Evolutionary conservation across 2,888 invertebrate genomes (phyloP).

Genomic region (Abscondita cerata): DNA sequence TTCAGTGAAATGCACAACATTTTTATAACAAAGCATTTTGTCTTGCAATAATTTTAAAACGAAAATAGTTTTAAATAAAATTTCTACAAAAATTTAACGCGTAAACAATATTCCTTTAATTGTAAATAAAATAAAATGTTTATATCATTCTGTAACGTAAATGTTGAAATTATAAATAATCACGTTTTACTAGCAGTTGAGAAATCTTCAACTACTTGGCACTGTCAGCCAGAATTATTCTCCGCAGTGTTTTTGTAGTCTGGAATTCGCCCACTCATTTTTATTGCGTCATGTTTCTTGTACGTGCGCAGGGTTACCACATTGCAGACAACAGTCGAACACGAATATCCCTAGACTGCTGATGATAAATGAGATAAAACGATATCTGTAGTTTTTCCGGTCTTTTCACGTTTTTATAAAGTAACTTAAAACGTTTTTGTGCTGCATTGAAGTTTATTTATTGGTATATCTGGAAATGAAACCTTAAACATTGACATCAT

Average conservation of each 20-base stretch:
- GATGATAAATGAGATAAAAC: constrained; percentile 46
- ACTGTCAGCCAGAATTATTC: constrained; percentile 43
- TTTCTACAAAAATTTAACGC: too few relatives aligned
- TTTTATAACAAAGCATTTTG: too few relatives aligned
- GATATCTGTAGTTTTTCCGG: constrained; percentile 40
- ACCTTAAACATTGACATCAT: constrained; percentile 18
- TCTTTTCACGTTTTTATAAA: constrained; percentile 32
- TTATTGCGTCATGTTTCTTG: constrained; percentile 54
- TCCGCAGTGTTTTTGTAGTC: constrained; percentile 37
- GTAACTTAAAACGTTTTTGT: constrained; percentile 26
- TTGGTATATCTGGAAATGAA: constrained; percentile 28
- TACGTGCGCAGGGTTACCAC: constrained; percentile 49
- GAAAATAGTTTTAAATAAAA: too few relatives aligned
- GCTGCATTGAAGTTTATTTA: constrained; percentile 31
- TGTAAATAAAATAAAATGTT: too few relatives aligned
- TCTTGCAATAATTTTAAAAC: too few relatives aligned
- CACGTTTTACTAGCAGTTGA: constrained; percentile 35
- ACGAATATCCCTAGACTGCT: constrained; percentile 44
- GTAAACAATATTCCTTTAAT: too few relatives aligned
- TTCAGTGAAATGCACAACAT: too few relatives aligned
- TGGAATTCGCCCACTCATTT: constrained; percentile 49
- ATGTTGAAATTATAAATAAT: background rate
- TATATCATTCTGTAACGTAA: too few relatives aligned
- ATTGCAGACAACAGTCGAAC: constrained; percentile 47
- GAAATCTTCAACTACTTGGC: constrained; percentile 40